Base-by-base conservation (phyloP, 2,113 vertebrate species). In the Psammodynastes pulverulentus region DNA sequence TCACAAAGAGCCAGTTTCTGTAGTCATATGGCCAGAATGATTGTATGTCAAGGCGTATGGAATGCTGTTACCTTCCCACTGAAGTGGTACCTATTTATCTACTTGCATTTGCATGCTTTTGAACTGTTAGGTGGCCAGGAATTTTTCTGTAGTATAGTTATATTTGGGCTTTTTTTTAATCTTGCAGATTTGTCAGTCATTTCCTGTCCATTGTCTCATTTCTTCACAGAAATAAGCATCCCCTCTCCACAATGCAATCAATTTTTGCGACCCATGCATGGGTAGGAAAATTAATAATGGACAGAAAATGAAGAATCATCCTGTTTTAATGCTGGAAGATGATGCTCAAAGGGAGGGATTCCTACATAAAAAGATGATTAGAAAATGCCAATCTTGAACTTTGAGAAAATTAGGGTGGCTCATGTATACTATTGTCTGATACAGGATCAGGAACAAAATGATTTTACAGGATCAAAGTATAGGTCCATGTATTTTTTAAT, bases 231-330 rank as follows among this genome's bases (percentile, higher is more conserved):
- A 87, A 87, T 48, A 29, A 39, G 43, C 34, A 43, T 88, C 15
- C 10, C 9, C 6, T 15, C 24, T 17, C 17, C 23, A 46, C 23
- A 43, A 4, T 49, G 88, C 79, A 86, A 62, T 89, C 88, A 62
- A 62, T 89, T 62, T 89, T 84, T 58, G 52, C 85, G 88, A 85
- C 46, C 53, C 46, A 6, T 86, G 53, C 91, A 39, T 48, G 49
- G 53, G 53, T 89, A 89, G 52, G 91, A 49, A 89, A 89, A 92
- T 92, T 15, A 92, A 85, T 89, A 89, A 89, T 58, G 34, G 67
- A 91, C 49, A 9, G n/a, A 62, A 85, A 62, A 62, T 29, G 88
- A 92, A 92, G 88, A 29, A 79, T 51, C 52, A n/a, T 51, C 53
- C 92, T 51, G 8, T 29, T 52, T 62, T 86, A 52, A 86, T 5